Evolutionary conservation across 2,888 invertebrate species (phyloP).

Genomic region (Morpho achilles): DNA sequence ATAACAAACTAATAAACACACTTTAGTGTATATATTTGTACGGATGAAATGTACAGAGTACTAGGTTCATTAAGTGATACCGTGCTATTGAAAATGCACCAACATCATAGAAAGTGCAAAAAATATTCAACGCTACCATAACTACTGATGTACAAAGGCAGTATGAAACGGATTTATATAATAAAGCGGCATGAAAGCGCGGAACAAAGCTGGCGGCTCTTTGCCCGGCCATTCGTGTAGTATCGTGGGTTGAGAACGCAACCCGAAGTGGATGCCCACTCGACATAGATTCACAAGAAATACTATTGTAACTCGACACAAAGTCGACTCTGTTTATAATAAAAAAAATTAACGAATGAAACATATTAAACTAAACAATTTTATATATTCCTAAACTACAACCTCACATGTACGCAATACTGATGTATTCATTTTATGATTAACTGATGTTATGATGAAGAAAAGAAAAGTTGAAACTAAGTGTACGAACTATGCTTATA

Average conservation of each 20-base stretch:
- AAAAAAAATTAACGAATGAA: too few relatives aligned
- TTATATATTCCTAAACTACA: too few relatives aligned
- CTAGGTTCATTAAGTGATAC: background rate
- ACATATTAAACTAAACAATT: too few relatives aligned
- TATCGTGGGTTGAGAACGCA: conserved; percentile 19
- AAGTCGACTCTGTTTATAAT: conserved; percentile 2
- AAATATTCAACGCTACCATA: conserved; percentile 3
- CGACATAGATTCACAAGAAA: conserved; percentile 22
- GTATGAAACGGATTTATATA: conserved; percentile 13
- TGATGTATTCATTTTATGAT: too few relatives aligned
- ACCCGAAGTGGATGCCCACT: conserved; percentile 22
- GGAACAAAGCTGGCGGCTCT: conserved; percentile 26
- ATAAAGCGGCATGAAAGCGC: conserved; percentile 16
- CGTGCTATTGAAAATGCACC: conserved; percentile 5
- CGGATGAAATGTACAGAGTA: too few relatives aligned
- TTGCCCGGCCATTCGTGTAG: conserved; percentile 23
- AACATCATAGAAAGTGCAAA: conserved; percentile 1
- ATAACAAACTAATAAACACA: too few relatives aligned
- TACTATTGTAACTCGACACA: conserved; percentile 9
- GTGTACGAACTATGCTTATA: too few relatives aligned
- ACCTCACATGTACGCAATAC: too few relatives aligned
- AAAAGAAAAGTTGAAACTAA: too few relatives aligned
- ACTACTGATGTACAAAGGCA: conserved; percentile 10
- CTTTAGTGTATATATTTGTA: too few relatives aligned
- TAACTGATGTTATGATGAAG: too few relatives aligned